Base-by-base conservation (phyloP, 2,113 vertebrate species). In the Saccopteryx bilineata region DNA sequence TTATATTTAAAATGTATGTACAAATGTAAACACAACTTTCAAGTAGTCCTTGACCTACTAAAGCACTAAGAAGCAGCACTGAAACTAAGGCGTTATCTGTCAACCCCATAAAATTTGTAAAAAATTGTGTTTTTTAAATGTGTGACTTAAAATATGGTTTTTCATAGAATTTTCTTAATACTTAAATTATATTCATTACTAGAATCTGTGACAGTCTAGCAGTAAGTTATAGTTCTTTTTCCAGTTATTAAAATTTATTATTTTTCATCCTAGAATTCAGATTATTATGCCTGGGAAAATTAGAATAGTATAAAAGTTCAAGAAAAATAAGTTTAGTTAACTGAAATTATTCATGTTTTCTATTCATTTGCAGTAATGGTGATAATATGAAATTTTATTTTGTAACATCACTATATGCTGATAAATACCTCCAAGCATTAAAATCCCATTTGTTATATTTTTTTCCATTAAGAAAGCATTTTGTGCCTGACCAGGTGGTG, bases 241-340 rank as follows among this genome's bases (percentile, higher is more conserved):
- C 23, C 11, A 46, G 28, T 90, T 80, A 88, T 63, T 94, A 31
- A 74, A 63, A 88, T 69, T 76, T 7, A 48, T 90, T 89, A 81
- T 39, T 85, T 72, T 87, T 95, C 8, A 79, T 83, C 7, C 63
- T 90, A 63, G 39, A 84, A 80, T 96, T 92, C 39, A 94, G 52
- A 76, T 87, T 91, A 71, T 91, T 80, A 21, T 75, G 21, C 10
- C 33, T 60, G 11, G 60, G 78, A 86, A 86, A 78, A 74, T 78
- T 48, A 79, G 24, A 88, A 21, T 58, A 82, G 52, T 56, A 78
- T 93, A 83, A 91, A 93, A 87, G 1, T 6, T 84, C 76, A 85
- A 92, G 71, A 72, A 3, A 9, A 88, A 88, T 74, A 85, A 61
- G 63, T 76, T 5, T n/a, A 66, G 65, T 85, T 78, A 75, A 68